Base-by-base conservation (phyloP, 2,797 vertebrate genomes). In the Pogoniulus pusillus region DNA sequence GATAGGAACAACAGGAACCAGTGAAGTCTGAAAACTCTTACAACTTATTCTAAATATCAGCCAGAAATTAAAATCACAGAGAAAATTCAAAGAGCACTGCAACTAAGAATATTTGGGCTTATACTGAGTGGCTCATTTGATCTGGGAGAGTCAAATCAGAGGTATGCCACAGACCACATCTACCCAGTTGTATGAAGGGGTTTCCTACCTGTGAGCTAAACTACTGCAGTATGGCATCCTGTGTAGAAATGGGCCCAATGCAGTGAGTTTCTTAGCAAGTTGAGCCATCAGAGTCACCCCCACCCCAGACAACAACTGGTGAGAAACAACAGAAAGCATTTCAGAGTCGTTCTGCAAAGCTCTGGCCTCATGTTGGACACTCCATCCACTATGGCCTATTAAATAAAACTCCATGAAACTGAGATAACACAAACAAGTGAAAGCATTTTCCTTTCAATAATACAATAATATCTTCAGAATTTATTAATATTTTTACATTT, bases 1-100 rank as follows among this genome's bases (percentile, higher is more conserved):
- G 13, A 59, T 16, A 73, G 71, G 41, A 88, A 71, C 1, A 2
- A 70, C 3, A 83, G 49, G 57, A 84, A 84, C 74, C 49, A 71
- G 49, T n/a, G 64, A 82, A 82, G 64, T 62, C 45, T 62, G 71
- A 82, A 64, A 93, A 69, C 29, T 70, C 35, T 26, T n/a, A 37
- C 2, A 57, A 82, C 66, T 86, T 66, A 76, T 45, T 39, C n/a
- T 24, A 58, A 63, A 10, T 77, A 80, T n/a, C 41, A 75, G 41
- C 18, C 62, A 7, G 43, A 18, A 89, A 91, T 29, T 62, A 89
- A 85, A 70, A 75, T 34, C 63, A 71, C 27, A 51, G n/a, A 77
- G 55, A 6, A 82, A 75, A 55, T 51, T 47, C 29, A 35, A 15
- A 20, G 55, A 89, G 73, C 22, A 54, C 26, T 41, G 12, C 39